Evolutionary conservation across 2,888 invertebrate species (phyloP).

Genomic region (Mellilla xanthometata): DNA sequence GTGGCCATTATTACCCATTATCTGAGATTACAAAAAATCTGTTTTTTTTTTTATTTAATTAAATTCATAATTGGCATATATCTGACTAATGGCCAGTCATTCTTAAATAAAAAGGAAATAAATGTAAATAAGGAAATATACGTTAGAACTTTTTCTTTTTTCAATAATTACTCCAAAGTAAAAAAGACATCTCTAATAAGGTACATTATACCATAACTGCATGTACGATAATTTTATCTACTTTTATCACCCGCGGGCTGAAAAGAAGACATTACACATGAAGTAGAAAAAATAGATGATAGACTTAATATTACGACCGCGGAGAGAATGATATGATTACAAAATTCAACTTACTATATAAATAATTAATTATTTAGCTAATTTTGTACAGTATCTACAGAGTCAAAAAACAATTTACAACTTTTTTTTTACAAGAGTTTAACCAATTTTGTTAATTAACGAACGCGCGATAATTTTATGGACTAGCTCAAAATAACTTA

Average conservation of each 20-base stretch:
- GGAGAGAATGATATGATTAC: constrained; percentile 77
- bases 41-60: no score
- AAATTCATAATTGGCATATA: no score
- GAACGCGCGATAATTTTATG: constrained; percentile 60
- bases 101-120: no score
- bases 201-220: no score
- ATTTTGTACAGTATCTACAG: constrained; percentile 79
- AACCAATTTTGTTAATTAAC: constrained; percentile 47
- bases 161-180: no score
- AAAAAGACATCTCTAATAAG: no score
- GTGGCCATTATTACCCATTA: no score
- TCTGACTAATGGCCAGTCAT: no score
- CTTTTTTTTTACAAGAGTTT: constrained; percentile 46
- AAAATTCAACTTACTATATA: constrained; percentile 75
- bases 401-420: constrained; percentile 61
- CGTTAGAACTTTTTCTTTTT: no score
- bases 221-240: no score
- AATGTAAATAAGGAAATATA: no score
- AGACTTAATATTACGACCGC: constrained; percentile 47
- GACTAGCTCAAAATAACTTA: constrained; percentile 79
- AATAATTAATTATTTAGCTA: constrained; percentile 67
- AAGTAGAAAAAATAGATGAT: constrained; percentile 40
- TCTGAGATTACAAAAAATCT: no score
- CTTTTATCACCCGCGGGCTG: constrained; percentile 17
- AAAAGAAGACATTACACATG: constrained; percentile 11